phyloP scores from a whole-genome alignment of 2,888 invertebrate genomes.

The Eristalis arbustorum region DNA sequence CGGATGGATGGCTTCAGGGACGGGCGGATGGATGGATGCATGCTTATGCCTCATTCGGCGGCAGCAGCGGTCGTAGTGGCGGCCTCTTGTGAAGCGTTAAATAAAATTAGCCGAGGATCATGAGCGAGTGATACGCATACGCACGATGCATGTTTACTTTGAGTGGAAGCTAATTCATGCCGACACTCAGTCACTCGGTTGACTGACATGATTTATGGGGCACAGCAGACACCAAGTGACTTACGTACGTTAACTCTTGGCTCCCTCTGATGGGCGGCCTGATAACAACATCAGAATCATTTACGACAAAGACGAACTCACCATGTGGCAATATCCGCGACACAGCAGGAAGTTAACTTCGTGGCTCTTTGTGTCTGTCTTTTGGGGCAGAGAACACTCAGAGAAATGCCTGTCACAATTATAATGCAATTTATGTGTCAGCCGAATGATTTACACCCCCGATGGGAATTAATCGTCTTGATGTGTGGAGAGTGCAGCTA shows the following conservation, averaged over 20 bases:
- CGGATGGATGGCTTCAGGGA: constrained; percentile 37
- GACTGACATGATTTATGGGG: constrained; percentile 63
- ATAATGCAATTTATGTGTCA: constrained; percentile 62
- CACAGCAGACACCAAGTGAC: constrained; percentile 16
- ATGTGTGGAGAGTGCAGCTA: constrained; percentile 16
- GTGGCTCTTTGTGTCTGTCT: constrained; percentile 8
- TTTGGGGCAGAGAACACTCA: neutral
- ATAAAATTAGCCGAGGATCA: constrained; percentile 47
- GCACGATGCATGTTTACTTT: constrained; percentile 66
- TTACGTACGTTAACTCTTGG: constrained; percentile 21
- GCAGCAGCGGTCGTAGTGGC: constrained; percentile 10
- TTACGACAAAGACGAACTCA: constrained; percentile 39
- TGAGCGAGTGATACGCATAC: constrained; percentile 57
- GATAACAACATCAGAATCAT: constrained; percentile 52
- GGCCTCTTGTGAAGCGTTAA: constrained; percentile 60
- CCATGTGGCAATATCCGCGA: constrained; percentile 35
- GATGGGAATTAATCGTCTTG: constrained; percentile 21
- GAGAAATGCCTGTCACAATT: constrained; percentile 47
- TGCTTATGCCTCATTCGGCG: constrained; percentile 52
- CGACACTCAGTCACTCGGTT: constrained; percentile 67
- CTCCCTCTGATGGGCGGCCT: constrained; percentile 28
- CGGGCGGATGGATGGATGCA: constrained; percentile 36
- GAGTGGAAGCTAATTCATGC: constrained; percentile 66
- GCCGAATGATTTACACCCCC: constrained; percentile 42
- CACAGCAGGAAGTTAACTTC: constrained; percentile 58